Percentiles rank a stretch among this genome's conserved stretches.
Evolutionary conservation across 2,113 vertebrate species (phyloP).

Genomic region (Burhinus bistriatus): DNA sequence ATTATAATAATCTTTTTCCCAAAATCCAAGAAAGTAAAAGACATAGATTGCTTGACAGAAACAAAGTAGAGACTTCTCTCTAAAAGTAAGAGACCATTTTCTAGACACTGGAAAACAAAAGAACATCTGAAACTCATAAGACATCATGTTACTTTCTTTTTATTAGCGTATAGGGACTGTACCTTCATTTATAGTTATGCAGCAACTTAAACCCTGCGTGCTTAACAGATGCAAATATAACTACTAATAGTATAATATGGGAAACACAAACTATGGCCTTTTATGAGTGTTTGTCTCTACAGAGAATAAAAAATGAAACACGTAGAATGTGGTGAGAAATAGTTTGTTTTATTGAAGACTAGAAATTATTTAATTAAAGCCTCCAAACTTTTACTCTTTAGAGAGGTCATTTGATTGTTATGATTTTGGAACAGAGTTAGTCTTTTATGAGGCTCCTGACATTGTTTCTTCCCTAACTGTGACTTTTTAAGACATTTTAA

Average conservation of each 20-base stretch:
- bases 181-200: neutral
- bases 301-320: neutral
- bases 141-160: neutral
- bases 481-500: slow-evolving; percentile 5
- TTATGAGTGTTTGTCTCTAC: neutral
- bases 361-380: neutral
- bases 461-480: neutral
- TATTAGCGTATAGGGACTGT: neutral
- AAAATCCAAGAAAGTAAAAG: neutral
- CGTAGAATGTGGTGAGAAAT: neutral
- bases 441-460: neutral
- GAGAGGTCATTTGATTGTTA: neutral
- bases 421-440: neutral
- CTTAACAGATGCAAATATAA: neutral
- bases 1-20: neutral
- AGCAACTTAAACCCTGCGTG: neutral
- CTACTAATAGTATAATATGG: neutral
- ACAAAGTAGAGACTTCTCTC: neutral
- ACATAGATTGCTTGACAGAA: neutral
- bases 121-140: neutral
- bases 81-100: neutral
- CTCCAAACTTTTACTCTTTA: neutral
- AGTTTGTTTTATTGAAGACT: neutral
- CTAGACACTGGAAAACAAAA: neutral
- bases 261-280: neutral